Evolutionary conservation across 1,140 invertebrate genomes (phyloP), one percentile per base, ranked within the genome.

Genomic region (Oncopodura yosiiana): DNA sequence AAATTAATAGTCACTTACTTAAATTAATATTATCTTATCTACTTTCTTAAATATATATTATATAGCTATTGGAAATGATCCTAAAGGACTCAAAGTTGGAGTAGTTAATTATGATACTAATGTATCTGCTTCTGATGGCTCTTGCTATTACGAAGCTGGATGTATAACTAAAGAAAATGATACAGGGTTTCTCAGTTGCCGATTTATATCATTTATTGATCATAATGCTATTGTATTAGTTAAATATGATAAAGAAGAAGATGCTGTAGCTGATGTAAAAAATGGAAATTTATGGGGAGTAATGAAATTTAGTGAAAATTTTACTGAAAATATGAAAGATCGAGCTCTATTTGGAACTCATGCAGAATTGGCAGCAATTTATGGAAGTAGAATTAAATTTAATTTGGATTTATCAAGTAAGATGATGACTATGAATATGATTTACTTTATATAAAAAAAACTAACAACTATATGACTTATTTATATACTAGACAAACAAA

Each of bases 21-120:
- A n/a, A n/a, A n/a, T n/a, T n/a, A n/a, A n/a, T n/a, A n/a, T n/a
- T n/a, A n/a, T n/a, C n/a, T n/a, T n/a, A n/a, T n/a, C 91, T 3
- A 82, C 88, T 71, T 89, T 94, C 74, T 87, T 91, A 18, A 84
- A 93, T 39, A 77, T 94, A 3, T 95, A 95, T 75, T 95, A 91
- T 70, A 68, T 94, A 58, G 88, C 91, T 19, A 92, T 96, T 61
- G 93, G 92, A 50, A 78, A 85, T 26, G 87, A 92, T 67, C 92
- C 93, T 0, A 82, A 79, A 50, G 82, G 85, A 43, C 76, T 97
- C 0, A 79, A 79, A 58, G 64, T 96, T 67, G 88, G 86, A 19
- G 77, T 95, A 52, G 85, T 93, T 3, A 93, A 93, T 69, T 70
- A 81, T 30, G 89, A 94, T 73, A n/a, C 26, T 12, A 34, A 49